Conservation (phyloP, 2,113 vertebrate genomes). For the Cyprinodon brontotheroides region DNA sequence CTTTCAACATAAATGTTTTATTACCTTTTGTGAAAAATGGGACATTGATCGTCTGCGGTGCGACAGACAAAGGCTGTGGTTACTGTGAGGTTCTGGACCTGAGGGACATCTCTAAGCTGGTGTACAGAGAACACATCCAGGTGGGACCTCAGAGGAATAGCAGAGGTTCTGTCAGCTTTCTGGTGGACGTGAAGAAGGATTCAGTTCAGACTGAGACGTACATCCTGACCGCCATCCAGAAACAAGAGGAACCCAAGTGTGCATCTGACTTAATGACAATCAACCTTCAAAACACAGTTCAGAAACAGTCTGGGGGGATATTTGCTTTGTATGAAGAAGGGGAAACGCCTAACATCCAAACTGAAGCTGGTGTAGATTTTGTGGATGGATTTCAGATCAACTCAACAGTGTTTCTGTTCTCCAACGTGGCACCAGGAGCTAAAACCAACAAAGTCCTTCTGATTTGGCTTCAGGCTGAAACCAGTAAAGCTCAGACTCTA, state of each 20-base stretch:
- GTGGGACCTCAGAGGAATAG: slow-evolving; percentile 70
- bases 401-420: slow-evolving; percentile 63
- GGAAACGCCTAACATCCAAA: not conserved
- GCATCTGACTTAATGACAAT: rapidly evolving
- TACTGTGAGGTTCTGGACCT: slow-evolving; percentile 82
- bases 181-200: slow-evolving; percentile 7
- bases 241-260: rapidly evolving
- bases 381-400: slow-evolving; percentile 84
- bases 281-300: slow-evolving; percentile 20
- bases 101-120: slow-evolving; percentile 63
- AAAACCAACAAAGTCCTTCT: slow-evolving; percentile 44
- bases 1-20: slow-evolving; percentile 69
- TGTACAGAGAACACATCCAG: slow-evolving; percentile 54
- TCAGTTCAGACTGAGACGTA: slow-evolving; percentile 28
- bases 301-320: rapidly evolving
- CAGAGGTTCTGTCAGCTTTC: slow-evolving; percentile 77
- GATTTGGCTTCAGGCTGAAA: slow-evolving; percentile 45
- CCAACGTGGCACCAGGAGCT: slow-evolving; percentile 40
- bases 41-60: slow-evolving; percentile 84
- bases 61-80: slow-evolving; percentile 52
- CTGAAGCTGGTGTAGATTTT: slow-evolving; percentile 66
- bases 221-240: slow-evolving; percentile 67
- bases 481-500: not conserved
- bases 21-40: slow-evolving; percentile 76
- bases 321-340: slow-evolving; percentile 30